A percentile compares a stretch with the other conserved stretches of the same genome.
These are phyloP conservation scores for Imbricaverruca yamaguchii DNA, from an alignment of 2,888 invertebrate genomes.

Conservation along the genomic window DNA sequence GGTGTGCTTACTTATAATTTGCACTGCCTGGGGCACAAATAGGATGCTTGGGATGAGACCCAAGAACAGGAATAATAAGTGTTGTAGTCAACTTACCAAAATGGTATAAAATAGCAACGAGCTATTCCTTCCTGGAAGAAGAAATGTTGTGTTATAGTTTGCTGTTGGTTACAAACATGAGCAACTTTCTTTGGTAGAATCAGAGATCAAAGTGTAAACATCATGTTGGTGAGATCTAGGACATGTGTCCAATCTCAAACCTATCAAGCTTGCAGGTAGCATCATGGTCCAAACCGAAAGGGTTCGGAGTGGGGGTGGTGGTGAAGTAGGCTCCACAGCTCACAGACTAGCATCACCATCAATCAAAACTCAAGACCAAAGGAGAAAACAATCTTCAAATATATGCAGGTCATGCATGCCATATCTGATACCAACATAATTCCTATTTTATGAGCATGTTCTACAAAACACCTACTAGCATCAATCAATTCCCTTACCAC, in stretches of 20 bases:
- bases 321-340: too few relatives aligned
- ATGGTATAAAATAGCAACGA: background rate
- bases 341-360: too few relatives aligned
- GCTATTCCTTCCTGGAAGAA: background rate
- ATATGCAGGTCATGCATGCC: too few relatives aligned
- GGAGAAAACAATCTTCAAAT: too few relatives aligned
- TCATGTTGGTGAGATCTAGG: background rate
- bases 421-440: too few relatives aligned
- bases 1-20: background rate
- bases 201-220: slow-evolving; percentile 2
- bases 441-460: too few relatives aligned
- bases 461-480: too few relatives aligned
- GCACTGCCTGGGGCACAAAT: background rate
- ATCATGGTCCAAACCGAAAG: background rate
- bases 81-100: background rate
- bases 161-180: background rate
- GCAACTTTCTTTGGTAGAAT: background rate
- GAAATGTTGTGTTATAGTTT: too few relatives aligned
- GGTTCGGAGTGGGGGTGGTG: too few relatives aligned
- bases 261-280: background rate
- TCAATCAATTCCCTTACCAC: too few relatives aligned
- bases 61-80: too few relatives aligned
- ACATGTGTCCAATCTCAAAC: background rate
- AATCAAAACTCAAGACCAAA: too few relatives aligned
- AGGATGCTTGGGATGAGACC: background rate